Conservation (phyloP, 2,797 vertebrate species). For the Scolopax rusticola region DNA sequence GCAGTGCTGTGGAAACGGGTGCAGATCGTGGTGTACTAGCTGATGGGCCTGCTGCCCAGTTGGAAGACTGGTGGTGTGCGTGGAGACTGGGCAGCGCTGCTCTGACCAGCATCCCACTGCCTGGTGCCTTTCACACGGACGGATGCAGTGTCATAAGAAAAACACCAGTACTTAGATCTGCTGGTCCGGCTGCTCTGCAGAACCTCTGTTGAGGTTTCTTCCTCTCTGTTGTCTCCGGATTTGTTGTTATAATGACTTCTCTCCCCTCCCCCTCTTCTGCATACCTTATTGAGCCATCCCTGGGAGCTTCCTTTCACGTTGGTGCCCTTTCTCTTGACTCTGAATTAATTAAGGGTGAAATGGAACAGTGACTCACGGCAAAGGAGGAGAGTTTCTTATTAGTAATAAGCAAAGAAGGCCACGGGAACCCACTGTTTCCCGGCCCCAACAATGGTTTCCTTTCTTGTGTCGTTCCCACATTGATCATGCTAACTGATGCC, state of each 20-base stretch:
- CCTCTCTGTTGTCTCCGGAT: background rate
- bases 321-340: slow-evolving; percentile 3
- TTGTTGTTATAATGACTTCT: background rate
- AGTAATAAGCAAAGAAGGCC: slow-evolving; percentile 16
- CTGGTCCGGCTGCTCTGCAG: background rate
- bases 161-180: background rate
- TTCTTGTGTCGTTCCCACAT: background rate
- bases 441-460: background rate
- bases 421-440: background rate
- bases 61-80: rapidly evolving
- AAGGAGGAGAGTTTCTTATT: slow-evolving; percentile 29
- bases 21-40: background rate
- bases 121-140: background rate
- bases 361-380: slow-evolving; percentile 51
- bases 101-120: rapidly evolving
- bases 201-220: background rate
- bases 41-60: background rate
- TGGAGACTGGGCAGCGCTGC: background rate
- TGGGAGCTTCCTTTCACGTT: background rate
- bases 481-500: background rate
- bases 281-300: slow-evolving; percentile 1
- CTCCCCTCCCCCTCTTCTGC: background rate
- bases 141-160: background rate
- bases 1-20: background rate
- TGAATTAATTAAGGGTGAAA: slow-evolving; percentile 56